phyloP scores from a whole-genome alignment of 2,888 invertebrate species.

The Stenurella melanura region DNA sequence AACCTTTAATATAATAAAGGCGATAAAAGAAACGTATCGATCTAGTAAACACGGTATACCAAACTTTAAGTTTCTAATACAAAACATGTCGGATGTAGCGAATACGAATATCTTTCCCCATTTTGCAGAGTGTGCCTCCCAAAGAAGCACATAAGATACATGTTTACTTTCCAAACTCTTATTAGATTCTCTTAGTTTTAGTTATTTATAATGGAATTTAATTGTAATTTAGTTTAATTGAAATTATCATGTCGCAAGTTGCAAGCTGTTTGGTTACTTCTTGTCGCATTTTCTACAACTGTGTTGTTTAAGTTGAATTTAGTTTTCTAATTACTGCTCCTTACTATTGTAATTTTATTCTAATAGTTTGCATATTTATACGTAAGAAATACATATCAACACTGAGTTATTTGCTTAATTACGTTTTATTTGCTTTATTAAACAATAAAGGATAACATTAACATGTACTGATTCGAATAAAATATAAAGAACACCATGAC shows the following conservation, averaged over 20 bases:
- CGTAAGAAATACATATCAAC: neutral
- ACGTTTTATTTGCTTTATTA: too few species aligned
- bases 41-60: too few species aligned
- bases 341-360: conserved; percentile 10
- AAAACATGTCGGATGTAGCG: neutral
- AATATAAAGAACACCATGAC: too few species aligned
- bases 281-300: conserved; percentile 4
- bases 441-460: too few species aligned
- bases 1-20: too few species aligned
- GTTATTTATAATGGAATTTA: neutral
- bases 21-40: too few species aligned
- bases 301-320: conserved; percentile 8
- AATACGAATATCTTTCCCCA: neutral
- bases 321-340: conserved; percentile 22
- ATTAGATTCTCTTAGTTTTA: conserved; percentile 1
- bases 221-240: conserved; percentile 22
- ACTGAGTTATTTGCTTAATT: too few species aligned
- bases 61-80: neutral
- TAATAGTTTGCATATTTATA: neutral
- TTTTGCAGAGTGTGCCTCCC: neutral
- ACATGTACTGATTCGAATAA: too few species aligned
- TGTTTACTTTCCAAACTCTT: neutral
- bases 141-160: neutral
- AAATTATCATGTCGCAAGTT: neutral
- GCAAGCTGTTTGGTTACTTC: conserved; percentile 8